A percentile compares a stretch with the other conserved stretches of the same genome.
These are phyloP conservation scores for Falco biarmicus DNA, from an alignment of 2,797 vertebrate species.

Conservation along the genomic window DNA sequence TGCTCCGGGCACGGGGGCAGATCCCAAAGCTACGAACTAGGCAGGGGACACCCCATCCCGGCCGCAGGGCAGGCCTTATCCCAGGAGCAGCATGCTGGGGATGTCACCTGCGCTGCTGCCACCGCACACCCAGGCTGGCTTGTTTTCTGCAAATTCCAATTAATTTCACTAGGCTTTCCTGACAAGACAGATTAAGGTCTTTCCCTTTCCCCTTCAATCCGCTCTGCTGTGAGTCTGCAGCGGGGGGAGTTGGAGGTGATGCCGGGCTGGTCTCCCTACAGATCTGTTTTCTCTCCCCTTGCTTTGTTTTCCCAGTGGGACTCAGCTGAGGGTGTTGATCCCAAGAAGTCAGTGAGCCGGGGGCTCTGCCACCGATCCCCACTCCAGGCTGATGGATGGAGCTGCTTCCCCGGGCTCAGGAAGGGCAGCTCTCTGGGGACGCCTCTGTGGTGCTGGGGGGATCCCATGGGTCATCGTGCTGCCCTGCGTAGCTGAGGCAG, in stretches of 20 bases:
- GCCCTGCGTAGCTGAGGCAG: background rate
- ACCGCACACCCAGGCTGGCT: background rate
- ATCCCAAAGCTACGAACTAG: background rate
- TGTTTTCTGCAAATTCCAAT: background rate
- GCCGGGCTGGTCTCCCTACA: background rate
- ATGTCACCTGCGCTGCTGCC: accelerated
- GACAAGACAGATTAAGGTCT: background rate
- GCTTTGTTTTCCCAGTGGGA: background rate
- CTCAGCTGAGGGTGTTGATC: background rate
- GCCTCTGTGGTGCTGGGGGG: accelerated
- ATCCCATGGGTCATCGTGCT: accelerated
- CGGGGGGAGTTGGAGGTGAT: background rate
- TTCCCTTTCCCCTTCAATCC: background rate
- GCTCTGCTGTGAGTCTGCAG: background rate
- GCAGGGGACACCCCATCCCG: too few species aligned
- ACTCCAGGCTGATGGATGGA: accelerated
- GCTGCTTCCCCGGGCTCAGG: background rate
- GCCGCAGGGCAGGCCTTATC: background rate
- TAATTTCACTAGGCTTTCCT: background rate
- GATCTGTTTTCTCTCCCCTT: background rate
- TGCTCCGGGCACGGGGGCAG: accelerated
- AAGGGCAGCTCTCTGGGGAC: background rate
- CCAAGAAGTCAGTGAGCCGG: accelerated
- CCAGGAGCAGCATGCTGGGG: background rate
- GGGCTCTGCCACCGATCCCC: accelerated